phyloP scores from a whole-genome alignment of 1,140 invertebrate species.

The Achroia grisella region DNA sequence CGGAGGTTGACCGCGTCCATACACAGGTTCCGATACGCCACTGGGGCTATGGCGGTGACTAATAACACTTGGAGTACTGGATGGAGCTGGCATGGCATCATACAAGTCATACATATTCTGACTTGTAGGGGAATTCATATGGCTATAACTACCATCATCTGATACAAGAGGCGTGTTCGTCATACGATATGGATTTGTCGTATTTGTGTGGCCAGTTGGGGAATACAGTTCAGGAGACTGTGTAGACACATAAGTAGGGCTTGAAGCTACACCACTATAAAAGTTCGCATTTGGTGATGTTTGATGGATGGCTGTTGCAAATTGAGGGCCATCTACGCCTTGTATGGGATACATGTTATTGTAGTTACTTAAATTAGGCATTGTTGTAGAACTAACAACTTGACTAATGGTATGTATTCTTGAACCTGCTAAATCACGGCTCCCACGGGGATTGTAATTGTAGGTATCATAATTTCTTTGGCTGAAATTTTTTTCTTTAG shows the following conservation, averaged over 20 bases:
- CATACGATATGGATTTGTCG: conserved; percentile 65
- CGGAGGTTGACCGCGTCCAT: conserved; percentile 57
- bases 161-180: conserved; percentile 62
- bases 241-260: conserved; percentile 57
- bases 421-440: conserved; percentile 42
- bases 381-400: conserved; percentile 64
- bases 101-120: conserved; percentile 66
- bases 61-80: conserved; percentile 47
- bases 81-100: conserved; percentile 53
- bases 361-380: conserved; percentile 66
- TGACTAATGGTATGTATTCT: conserved; percentile 62
- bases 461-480: conserved; percentile 60
- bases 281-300: conserved; percentile 49
- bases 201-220: conserved; percentile 60
- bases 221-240: conserved; percentile 64
- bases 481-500: conserved; percentile 62
- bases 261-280: conserved; percentile 43
- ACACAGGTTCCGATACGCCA: conserved; percentile 42
- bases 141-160: conserved; percentile 63
- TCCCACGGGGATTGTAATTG: conserved; percentile 53
- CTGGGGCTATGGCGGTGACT: conserved; percentile 51
- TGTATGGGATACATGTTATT: conserved; percentile 44
- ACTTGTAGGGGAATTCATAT: conserved; percentile 51
- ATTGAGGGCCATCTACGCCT: conserved; percentile 42
- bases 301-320: conserved; percentile 36